Evolutionary conservation across 2,113 vertebrate genomes (phyloP).

Genomic region (Paratilapia polleni): DNA sequence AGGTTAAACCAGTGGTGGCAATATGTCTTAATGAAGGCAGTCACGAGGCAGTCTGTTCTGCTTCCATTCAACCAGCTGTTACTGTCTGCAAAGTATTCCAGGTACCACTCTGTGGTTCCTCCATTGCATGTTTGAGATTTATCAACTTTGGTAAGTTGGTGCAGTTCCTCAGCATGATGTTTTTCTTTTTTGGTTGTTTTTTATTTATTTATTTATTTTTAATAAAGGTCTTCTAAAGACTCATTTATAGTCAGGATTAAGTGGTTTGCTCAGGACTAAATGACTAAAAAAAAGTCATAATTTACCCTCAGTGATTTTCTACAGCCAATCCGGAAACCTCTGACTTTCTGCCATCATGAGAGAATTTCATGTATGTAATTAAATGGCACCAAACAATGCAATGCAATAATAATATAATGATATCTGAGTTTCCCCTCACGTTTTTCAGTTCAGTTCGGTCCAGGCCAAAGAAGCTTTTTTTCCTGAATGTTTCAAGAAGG

Average conservation of each 20-base stretch:
- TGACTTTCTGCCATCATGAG: neutral
- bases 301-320: neutral
- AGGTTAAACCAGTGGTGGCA: neutral
- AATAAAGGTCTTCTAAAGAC: too few relatives aligned
- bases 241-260: neutral
- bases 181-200: too few relatives aligned
- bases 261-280: neutral
- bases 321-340: neutral
- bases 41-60: constrained; percentile 24
- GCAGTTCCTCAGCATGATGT: neutral
- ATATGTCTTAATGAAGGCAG: constrained; percentile 13
- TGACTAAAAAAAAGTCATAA: neutral
- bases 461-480: neutral
- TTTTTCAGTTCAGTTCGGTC: neutral
- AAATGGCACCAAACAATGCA: too few relatives aligned
- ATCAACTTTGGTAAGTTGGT: neutral
- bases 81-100: constrained; percentile 5
- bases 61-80: constrained; percentile 57
- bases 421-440: neutral
- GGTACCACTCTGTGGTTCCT: neutral
- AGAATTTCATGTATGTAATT: neutral
- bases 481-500: neutral
- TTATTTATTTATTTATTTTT: too few relatives aligned
- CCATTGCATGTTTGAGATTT: neutral
- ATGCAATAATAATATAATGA: too few relatives aligned